A percentile compares a stretch with the other conserved stretches of the same genome.
Evolutionary conservation across 2,888 invertebrate genomes (phyloP).

Genomic region (Mamestra brassicae): DNA sequence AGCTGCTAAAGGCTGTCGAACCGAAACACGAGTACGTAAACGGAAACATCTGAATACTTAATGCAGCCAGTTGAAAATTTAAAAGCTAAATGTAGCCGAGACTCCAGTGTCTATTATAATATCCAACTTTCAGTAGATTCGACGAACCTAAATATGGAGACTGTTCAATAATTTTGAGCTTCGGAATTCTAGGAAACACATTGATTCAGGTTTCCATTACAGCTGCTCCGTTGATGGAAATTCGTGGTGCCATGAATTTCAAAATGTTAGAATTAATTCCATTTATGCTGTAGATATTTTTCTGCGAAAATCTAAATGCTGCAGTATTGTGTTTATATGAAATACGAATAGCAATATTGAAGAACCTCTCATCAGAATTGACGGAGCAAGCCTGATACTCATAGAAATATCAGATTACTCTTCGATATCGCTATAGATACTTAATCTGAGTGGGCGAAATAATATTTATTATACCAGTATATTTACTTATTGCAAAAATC

Average conservation of each 20-base stretch:
- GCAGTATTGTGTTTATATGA: no score
- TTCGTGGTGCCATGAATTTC: background rate
- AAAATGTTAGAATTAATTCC: background rate
- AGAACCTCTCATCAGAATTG: no score
- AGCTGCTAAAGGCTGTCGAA: slow-evolving; percentile 24
- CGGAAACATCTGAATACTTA: slow-evolving; percentile 52
- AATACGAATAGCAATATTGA: no score
- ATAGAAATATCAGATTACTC: no score
- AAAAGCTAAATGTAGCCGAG: slow-evolving; percentile 48
- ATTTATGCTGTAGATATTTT: no score
- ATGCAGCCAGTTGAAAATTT: slow-evolving; percentile 37
- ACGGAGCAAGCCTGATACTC: background rate
- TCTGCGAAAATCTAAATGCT: no score
- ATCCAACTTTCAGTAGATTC: slow-evolving; percentile 27
- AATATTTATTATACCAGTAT: slow-evolving; percentile 10
- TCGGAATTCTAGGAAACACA: slow-evolving; percentile 18
- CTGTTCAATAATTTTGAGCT: slow-evolving; percentile 25
- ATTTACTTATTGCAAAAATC: slow-evolving; percentile 18
- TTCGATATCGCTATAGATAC: background rate
- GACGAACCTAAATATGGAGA: slow-evolving; percentile 41
- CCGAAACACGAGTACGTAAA: slow-evolving; percentile 36
- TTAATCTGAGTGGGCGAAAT: slow-evolving; percentile 12
- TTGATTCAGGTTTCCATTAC: slow-evolving; percentile 2
- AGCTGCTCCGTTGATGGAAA: background rate
- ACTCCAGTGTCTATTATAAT: slow-evolving; percentile 36